Conservation (phyloP, 2,888 invertebrate genomes). For the Caenorhabditis parvicauda region DNA sequence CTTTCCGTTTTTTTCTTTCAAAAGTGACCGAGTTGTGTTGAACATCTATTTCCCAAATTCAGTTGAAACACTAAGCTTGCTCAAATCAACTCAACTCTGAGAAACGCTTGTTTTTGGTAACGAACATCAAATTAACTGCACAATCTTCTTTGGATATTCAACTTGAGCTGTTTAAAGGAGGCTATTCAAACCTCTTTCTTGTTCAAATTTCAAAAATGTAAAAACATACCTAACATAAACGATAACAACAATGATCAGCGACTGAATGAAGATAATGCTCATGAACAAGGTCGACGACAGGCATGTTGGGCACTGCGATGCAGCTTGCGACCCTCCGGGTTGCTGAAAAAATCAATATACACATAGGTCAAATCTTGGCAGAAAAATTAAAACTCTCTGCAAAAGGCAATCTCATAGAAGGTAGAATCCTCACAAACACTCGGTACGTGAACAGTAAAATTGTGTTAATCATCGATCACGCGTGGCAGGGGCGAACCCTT, state of each 20-base stretch:
- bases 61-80: too few relatives aligned
- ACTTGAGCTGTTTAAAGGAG: too few relatives aligned
- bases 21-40: too few relatives aligned
- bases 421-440: not conserved
- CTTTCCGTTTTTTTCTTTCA: too few relatives aligned
- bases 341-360: constrained; percentile 7
- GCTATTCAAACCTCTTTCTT: too few relatives aligned
- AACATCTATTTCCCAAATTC: too few relatives aligned
- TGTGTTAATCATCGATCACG: constrained; percentile 7
- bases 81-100: too few relatives aligned
- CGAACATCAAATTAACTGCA: too few relatives aligned
- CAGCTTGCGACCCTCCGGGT: constrained; percentile 7
- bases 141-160: too few relatives aligned
- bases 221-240: constrained; percentile 47
- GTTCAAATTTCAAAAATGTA: not conserved
- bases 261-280: constrained; percentile 46
- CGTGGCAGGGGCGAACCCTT: not conserved
- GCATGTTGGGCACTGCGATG: constrained; percentile 34
- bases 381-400: not conserved
- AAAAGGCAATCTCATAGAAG: not conserved
- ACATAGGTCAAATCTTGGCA: not conserved
- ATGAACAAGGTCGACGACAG: constrained; percentile 49
- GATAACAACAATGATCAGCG: constrained; percentile 47
- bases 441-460: constrained; percentile 11
- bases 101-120: too few relatives aligned